Evolutionary conservation across 2,797 vertebrate genomes (phyloP), one percentile per base, ranked within the genome.

Genomic region (Spinus pinus): DNA sequence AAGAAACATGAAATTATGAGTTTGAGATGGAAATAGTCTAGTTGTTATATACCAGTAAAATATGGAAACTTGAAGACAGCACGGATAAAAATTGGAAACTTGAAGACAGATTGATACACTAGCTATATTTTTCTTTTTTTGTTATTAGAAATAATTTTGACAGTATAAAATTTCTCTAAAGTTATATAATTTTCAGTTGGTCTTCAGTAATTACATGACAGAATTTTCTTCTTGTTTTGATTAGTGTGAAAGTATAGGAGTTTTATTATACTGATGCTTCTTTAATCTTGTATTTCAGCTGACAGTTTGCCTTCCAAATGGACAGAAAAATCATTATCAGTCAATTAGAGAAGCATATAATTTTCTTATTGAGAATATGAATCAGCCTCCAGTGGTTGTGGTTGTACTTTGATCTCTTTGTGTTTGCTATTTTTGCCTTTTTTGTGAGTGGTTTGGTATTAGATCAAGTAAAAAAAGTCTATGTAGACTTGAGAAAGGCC

Each of bases 341-440:
- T 88, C 80, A 81, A 85, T 93, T 81, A 78, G 78, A 92, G 65
- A 47, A 91, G 37, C 16, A 60, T 88, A 11, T 66, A 24, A 28
- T 91, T 88, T 91, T 62, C 62, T 86, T 83, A 19, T 18, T 66
- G 47, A 72, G 73, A 75, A 5, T 69, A 80, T 87, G 78, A 92
- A 64, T 88, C 88, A 93, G n/a, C 14, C 69, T 92, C 42, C 18
- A 16, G 8, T 73, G 81, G 31, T 74, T 86, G 41, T 88, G 27
- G 33, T 60, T 69, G 10, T 89, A 73, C 92, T 97, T 97, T 96
- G 79, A 92, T 96, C 47, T 97, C 66, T 92, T 80, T 87, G 53
- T 93, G 70, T 61, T 81, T 80, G 14, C 66, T 91, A 20, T 56
- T 94, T 92, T 69, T 91, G 70, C 58, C 57, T 87, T 92, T 73